Evolutionary conservation across 2,797 vertebrate genomes (phyloP).

Genomic region (Dendrocincla fuliginosa): DNA sequence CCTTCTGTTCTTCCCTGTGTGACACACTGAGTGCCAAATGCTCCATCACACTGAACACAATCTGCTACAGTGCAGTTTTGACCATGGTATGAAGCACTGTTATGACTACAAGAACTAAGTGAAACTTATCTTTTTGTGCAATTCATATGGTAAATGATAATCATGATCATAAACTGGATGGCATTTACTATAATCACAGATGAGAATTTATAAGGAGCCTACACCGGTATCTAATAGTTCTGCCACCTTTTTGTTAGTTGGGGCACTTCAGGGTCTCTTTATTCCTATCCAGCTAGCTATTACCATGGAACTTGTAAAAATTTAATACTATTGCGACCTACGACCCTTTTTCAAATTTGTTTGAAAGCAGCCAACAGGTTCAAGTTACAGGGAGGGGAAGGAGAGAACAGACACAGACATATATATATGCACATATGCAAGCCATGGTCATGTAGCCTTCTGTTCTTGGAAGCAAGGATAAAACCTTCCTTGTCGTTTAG

Average conservation of each 20-base stretch:
- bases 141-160: background rate
- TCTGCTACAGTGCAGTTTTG: background rate
- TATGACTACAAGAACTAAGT: background rate
- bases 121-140: background rate
- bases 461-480: background rate
- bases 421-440: background rate
- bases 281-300: background rate
- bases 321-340: background rate
- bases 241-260: background rate
- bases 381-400: slow-evolving; percentile 9
- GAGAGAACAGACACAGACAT: background rate
- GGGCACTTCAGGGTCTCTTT: background rate
- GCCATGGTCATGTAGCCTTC: background rate
- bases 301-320: background rate
- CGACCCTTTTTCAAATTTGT: background rate
- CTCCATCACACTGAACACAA: background rate
- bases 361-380: background rate
- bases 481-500: background rate
- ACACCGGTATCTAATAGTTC: background rate
- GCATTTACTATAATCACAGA: background rate
- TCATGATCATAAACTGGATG: background rate
- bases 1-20: background rate
- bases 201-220: background rate
- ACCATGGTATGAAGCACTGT: background rate
- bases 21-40: background rate